Conservation (phyloP, 2,797 vertebrate genomes). For the Novumbra hubbsi region DNA sequence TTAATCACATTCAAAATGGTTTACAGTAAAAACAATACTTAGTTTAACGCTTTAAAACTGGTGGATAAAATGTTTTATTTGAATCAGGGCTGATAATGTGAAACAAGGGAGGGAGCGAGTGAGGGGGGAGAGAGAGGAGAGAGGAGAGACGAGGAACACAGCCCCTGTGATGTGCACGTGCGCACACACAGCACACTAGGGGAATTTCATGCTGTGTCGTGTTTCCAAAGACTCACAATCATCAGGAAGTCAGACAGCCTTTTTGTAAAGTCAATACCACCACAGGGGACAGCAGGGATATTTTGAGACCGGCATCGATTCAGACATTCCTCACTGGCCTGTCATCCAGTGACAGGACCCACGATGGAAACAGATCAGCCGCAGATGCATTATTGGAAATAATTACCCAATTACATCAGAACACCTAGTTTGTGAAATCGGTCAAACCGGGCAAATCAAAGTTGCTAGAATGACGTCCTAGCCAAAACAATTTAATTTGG, state of each 20-base stretch:
- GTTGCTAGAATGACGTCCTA: not conserved
- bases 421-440: too few relatives aligned
- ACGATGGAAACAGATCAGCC: too few relatives aligned
- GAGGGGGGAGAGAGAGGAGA: not conserved
- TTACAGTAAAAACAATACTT: too few relatives aligned
- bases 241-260: slow-evolving; percentile 61
- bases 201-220: slow-evolving; percentile 46
- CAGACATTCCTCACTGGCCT: slow-evolving; percentile 41
- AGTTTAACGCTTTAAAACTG: too few relatives aligned
- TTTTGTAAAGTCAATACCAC: slow-evolving; percentile 60
- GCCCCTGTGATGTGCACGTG: slow-evolving; percentile 19
- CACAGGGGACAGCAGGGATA: slow-evolving; percentile 63
- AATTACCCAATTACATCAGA: too few relatives aligned
- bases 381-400: too few relatives aligned
- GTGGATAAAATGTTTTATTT: too few relatives aligned
- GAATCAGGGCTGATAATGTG: too few relatives aligned
- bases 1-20: too few relatives aligned
- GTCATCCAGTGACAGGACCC: slow-evolving; percentile 43
- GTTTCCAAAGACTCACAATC: slow-evolving; percentile 51
- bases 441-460: not conserved
- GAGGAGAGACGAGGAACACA: not conserved
- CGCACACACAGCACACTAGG: slow-evolving; percentile 1
- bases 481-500: not conserved
- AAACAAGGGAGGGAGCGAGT: too few relatives aligned
- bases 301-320: slow-evolving; percentile 52